These are phyloP conservation scores for Spinus olivaceus DNA, from an alignment of 2,797 vertebrate genomes.

Conservation along the genomic window DNA sequence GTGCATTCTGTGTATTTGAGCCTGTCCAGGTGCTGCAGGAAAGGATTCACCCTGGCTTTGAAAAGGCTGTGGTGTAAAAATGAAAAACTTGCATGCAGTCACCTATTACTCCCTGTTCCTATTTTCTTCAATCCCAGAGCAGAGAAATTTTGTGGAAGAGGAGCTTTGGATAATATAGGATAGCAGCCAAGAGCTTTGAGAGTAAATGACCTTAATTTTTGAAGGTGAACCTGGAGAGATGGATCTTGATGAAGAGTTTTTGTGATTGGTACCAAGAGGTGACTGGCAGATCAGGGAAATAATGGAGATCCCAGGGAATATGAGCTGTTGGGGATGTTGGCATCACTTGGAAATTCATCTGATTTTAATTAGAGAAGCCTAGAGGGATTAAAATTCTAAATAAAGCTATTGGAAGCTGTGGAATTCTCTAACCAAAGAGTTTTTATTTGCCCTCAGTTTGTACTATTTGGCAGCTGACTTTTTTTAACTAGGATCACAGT, in stretches of 20 bases:
- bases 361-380: constrained; percentile 13
- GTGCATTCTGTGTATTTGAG: background rate
- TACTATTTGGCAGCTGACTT: background rate
- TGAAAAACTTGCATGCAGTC: background rate
- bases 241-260: background rate
- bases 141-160: background rate
- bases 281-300: background rate
- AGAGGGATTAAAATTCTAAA: background rate
- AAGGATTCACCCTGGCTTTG: background rate
- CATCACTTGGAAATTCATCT: background rate
- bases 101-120: background rate
- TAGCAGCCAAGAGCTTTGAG: background rate
- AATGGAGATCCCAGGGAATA: background rate
- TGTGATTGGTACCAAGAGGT: background rate
- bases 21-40: background rate
- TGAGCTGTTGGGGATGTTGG: background rate
- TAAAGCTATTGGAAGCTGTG: background rate
- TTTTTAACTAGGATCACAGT: background rate
- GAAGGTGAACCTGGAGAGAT: background rate
- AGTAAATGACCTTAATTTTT: background rate
- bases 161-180: background rate
- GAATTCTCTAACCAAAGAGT: background rate
- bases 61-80: background rate
- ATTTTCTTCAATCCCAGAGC: background rate
- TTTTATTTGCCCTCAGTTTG: background rate